Conservation (phyloP, 92 coral and sea anemone species). For the Diadumene lineata region DNA sequence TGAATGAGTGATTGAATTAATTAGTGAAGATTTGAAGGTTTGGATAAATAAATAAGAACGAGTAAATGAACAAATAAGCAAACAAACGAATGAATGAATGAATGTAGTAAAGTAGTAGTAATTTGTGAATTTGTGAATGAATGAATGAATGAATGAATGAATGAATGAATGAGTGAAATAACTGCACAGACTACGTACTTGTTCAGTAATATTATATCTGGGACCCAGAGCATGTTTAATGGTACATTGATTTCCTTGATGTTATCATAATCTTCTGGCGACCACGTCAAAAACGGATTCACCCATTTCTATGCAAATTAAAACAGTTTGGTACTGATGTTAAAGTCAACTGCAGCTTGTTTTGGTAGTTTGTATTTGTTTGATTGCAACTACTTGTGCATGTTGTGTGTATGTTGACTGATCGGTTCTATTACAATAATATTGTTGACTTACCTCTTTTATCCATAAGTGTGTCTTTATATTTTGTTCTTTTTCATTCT, state of each 20-base stretch:
- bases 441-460: constrained; percentile 46
- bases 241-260: constrained; percentile 58
- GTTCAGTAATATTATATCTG: constrained; percentile 70
- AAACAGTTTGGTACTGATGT: not conserved
- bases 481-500: constrained; percentile 74
- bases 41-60: no score
- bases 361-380: not conserved
- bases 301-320: constrained; percentile 54
- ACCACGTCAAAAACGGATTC: constrained; percentile 63
- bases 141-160: no score
- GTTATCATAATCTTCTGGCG: constrained; percentile 49
- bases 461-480: constrained; percentile 73
- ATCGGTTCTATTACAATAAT: not conserved
- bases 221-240: constrained; percentile 71
- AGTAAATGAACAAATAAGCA: no score
- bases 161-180: no score
- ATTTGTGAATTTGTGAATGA: no score
- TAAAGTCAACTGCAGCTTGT: no score
- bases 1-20: no score
- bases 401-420: not conserved
- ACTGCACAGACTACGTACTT: no score
- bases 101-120: no score
- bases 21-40: no score
- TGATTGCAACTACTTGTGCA: not conserved
- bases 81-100: no score